Evolutionary conservation across 2,113 vertebrate genomes (phyloP).

Genomic region (Hypomesus transpacificus): DNA sequence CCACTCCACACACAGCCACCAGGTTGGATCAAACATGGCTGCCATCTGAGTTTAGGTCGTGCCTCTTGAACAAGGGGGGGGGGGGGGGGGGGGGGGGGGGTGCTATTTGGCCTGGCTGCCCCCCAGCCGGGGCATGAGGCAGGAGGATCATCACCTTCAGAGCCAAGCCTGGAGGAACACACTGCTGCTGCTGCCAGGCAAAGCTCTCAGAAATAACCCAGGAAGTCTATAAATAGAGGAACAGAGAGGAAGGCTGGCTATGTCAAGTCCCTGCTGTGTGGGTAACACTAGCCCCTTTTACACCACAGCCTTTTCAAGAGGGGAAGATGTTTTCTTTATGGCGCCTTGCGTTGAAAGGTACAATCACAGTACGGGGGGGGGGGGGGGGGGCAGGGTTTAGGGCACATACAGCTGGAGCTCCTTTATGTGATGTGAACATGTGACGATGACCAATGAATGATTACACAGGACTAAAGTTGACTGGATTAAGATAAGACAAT

Average conservation of each 20-base stretch:
- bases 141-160: not conserved
- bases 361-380: too few species aligned
- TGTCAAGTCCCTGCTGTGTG: slow-evolving; percentile 29
- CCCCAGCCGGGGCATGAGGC: not conserved
- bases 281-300: slow-evolving; percentile 26
- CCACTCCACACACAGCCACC: too few species aligned
- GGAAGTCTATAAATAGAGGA: slow-evolving; percentile 47
- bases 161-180: slow-evolving; percentile 23
- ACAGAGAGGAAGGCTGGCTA: slow-evolving; percentile 29
- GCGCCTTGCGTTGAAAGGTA: too few species aligned
- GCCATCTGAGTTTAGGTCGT: not conserved
- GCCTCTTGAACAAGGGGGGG: not conserved
- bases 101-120: not conserved
- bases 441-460: too few species aligned
- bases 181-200: slow-evolving; percentile 38
- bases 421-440: too few species aligned
- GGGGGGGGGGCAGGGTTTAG: too few species aligned
- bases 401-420: too few species aligned
- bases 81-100: not conserved
- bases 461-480: too few species aligned
- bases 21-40: not conserved
- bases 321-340: too few species aligned
- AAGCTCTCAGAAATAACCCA: slow-evolving; percentile 56
- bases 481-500: not conserved
- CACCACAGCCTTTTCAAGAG: too few species aligned